Conservation (phyloP, 2,113 vertebrate genomes). For the Turdus rufiventris region DNA sequence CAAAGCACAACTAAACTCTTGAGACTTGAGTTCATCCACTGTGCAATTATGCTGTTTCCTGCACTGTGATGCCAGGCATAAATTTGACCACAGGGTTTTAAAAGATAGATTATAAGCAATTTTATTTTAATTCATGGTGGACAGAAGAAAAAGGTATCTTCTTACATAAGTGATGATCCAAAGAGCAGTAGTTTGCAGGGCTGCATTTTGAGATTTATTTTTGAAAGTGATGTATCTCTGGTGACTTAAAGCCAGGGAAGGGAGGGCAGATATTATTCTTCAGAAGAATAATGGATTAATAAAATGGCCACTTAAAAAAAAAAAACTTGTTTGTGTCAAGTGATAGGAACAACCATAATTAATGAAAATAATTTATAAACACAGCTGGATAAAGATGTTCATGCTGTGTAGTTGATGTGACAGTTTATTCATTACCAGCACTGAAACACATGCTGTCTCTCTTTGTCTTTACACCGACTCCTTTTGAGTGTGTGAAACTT, state of each 20-base stretch:
- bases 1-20: not conserved
- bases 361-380: slow-evolving; percentile 50
- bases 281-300: slow-evolving; percentile 10
- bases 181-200: not conserved
- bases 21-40: not conserved
- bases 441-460: not conserved
- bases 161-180: not conserved
- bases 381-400: slow-evolving; percentile 41
- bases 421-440: not conserved
- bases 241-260: not conserved
- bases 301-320: not conserved
- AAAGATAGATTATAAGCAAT: not conserved
- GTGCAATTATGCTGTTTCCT: not conserved
- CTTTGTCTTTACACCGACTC: not conserved
- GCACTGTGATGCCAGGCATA: not conserved
- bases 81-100: not conserved
- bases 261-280: not conserved
- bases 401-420: not conserved
- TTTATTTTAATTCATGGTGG: slow-evolving; percentile 24
- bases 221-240: not conserved
- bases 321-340: not conserved
- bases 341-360: not conserved
- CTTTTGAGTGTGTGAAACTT: not conserved
- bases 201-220: not conserved
- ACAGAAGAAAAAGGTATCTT: not conserved